A percentile compares a stretch with the other conserved stretches of the same genome.
Conservation (phyloP, 2,888 invertebrate species). For the Ichneumoninae sp. region DNA sequence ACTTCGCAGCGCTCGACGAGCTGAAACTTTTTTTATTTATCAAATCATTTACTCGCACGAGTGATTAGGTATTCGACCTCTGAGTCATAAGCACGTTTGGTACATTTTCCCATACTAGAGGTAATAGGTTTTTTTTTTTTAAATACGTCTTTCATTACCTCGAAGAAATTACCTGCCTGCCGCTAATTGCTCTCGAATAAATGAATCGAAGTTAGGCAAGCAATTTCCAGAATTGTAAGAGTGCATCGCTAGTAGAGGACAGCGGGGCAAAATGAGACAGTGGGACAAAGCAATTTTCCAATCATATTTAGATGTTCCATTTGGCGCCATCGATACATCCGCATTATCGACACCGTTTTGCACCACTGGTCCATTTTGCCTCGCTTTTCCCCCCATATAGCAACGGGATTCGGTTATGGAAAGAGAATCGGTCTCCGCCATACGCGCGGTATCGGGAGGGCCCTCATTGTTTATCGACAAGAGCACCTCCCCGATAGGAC, state of each 20-base stretch:
- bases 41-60: background rate
- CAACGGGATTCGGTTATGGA: background rate
- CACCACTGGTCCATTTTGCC: too few species aligned
- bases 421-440: background rate
- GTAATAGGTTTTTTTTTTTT: background rate
- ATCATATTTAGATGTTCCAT: too few species aligned
- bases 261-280: too few species aligned
- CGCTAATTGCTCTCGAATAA: background rate
- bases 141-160: background rate
- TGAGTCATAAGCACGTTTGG: background rate
- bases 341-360: too few species aligned
- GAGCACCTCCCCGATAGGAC: background rate
- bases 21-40: background rate
- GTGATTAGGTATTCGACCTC: background rate
- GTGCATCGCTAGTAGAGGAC: background rate
- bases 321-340: too few species aligned
- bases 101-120: background rate
- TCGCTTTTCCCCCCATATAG: background rate
- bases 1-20: background rate
- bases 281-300: too few species aligned
- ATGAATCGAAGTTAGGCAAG: background rate
- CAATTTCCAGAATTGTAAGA: background rate
- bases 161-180: background rate
- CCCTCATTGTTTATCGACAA: constrained; percentile 9
- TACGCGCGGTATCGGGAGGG: background rate